Percentiles rank a stretch among this genome's conserved stretches.
phyloP scores from a whole-genome alignment of 2,113 vertebrate species.

The Tricholaema leucomelas region DNA sequence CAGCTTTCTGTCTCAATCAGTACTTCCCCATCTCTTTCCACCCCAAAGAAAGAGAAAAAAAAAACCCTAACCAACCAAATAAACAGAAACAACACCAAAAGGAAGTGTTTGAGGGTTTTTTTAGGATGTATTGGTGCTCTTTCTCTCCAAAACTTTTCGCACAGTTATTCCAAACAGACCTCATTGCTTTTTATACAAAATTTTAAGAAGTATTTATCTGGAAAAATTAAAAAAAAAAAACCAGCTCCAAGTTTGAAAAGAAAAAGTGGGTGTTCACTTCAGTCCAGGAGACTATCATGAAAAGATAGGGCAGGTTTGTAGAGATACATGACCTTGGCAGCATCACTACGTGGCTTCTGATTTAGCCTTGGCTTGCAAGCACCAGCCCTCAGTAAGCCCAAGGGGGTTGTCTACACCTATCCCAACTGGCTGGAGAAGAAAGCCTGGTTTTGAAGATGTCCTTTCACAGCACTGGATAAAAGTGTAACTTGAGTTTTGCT shows the following conservation, averaged over 20 bases:
- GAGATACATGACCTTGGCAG: not conserved
- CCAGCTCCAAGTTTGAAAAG: not conserved
- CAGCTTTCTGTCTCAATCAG: not conserved
- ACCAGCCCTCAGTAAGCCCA: not conserved
- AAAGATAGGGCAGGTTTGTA: not conserved
- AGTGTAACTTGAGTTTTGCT: not conserved
- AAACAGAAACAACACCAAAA: not conserved
- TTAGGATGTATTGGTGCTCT: not conserved
- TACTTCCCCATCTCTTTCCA: no score
- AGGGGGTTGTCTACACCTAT: no score
- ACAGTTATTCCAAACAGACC: not conserved
- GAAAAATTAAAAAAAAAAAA: not conserved
- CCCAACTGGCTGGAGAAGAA: not conserved
- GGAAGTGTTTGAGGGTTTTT: not conserved
- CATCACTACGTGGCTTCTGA: fast-evolving
- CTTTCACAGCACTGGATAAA: not conserved
- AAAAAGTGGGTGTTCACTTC: not conserved
- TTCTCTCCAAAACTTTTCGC: not conserved
- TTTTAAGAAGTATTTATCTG: not conserved
- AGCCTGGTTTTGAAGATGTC: not conserved
- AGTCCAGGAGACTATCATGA: not conserved
- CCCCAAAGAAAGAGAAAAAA: not conserved
- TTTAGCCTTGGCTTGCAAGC: not conserved
- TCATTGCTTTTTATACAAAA: not conserved
- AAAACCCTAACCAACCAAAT: no score